Evolutionary conservation across 2,888 invertebrate genomes (phyloP).

Genomic region (Augiades crinisus): DNA sequence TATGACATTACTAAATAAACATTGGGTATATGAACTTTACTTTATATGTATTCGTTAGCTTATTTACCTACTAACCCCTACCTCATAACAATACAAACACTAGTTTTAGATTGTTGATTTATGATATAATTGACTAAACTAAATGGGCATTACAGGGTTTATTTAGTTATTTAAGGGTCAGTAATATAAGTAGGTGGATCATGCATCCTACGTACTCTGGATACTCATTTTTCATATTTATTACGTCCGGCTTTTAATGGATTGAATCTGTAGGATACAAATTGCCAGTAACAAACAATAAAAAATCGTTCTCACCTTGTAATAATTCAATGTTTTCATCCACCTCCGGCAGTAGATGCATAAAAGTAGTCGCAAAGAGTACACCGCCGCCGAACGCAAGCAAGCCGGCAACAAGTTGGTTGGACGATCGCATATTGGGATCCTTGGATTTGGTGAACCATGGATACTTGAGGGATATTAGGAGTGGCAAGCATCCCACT

Average conservation of each 20-base stretch:
- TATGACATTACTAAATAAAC: no score
- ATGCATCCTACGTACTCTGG: background rate
- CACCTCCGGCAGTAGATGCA: slow-evolving; percentile 91
- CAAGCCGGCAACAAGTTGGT: slow-evolving; percentile 81
- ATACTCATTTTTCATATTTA: slow-evolving; percentile 9
- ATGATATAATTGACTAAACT: no score
- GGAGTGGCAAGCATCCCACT: slow-evolving; percentile 88
- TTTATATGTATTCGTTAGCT: no score
- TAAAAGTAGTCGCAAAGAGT: slow-evolving; percentile 89
- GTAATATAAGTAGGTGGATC: no score
- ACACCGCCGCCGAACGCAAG: slow-evolving; percentile 92
- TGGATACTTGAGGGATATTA: slow-evolving; percentile 84
- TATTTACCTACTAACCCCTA: no score
- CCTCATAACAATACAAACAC: no score
- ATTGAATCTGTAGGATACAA: slow-evolving; percentile 8
- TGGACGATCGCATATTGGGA: slow-evolving; percentile 71
- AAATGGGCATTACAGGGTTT: no score
- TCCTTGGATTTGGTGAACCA: slow-evolving; percentile 77
- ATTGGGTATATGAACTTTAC: no score
- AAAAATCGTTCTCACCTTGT: slow-evolving; percentile 62
- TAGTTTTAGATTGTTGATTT: background rate
- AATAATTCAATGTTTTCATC: slow-evolving; percentile 84
- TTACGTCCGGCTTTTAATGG: background rate
- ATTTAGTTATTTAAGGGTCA: no score
- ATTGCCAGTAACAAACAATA: slow-evolving; percentile 8